phyloP scores from a whole-genome alignment of 2,888 invertebrate genomes.

The Eupithecia pulchellata region DNA sequence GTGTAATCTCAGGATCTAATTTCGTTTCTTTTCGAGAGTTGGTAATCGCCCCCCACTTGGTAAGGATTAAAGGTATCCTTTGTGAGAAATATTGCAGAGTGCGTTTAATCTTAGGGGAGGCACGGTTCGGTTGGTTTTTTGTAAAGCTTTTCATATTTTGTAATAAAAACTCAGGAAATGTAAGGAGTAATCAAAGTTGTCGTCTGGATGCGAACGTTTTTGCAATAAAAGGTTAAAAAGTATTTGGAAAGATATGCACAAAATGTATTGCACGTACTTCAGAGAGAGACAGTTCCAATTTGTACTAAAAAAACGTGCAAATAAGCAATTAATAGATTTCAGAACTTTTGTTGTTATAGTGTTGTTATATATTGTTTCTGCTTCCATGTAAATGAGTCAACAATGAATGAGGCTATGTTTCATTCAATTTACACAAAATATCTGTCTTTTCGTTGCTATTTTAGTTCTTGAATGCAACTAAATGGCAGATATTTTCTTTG shows the following conservation, averaged over 20 bases:
- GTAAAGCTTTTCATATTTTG: conserved; percentile 50
- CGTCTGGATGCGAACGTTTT: conserved; percentile 10
- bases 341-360: not conserved
- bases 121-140: conserved; percentile 74
- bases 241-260: not conserved
- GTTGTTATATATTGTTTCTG: not conserved
- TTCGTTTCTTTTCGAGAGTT: conserved; percentile 54
- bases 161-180: conserved; percentile 28
- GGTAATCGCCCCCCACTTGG: conserved; percentile 76
- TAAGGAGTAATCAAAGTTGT: conserved; percentile 7
- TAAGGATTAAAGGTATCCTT: conserved; percentile 83
- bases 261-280: not conserved
- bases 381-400: not conserved
- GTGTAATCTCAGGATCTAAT: conserved; percentile 35
- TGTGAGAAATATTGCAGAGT: conserved; percentile 83
- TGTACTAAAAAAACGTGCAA: not conserved
- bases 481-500: too few relatives aligned
- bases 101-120: conserved; percentile 77
- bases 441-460: not conserved
- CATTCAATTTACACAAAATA: not conserved
- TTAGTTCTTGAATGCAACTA: not conserved
- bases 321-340: not conserved
- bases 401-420: not conserved
- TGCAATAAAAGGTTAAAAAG: conserved; percentile 1
- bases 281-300: not conserved